phyloP scores from a whole-genome alignment of 2,888 invertebrate genomes.

The Thysanoteuthis rhombus region DNA sequence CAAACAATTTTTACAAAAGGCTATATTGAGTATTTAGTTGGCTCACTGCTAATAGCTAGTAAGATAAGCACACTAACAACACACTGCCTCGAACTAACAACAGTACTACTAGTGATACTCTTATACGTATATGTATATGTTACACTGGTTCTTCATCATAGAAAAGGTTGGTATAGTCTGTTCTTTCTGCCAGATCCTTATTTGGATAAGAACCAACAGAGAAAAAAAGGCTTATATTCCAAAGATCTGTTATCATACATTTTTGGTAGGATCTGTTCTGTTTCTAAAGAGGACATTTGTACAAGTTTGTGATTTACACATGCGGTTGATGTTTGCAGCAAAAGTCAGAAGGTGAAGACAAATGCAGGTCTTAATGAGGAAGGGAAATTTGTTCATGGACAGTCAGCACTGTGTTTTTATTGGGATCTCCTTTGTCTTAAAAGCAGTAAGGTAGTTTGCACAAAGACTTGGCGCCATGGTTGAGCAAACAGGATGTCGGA shows the following conservation, averaged over 20 bases:
- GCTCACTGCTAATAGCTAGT: no score
- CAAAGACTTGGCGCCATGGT: background rate
- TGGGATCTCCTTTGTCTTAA: background rate
- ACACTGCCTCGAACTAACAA: no score
- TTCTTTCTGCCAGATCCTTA: background rate
- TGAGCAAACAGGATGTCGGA: background rate
- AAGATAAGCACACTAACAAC: no score
- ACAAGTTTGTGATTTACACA: background rate
- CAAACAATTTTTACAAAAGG: no score
- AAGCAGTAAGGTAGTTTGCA: background rate
- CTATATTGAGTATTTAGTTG: no score
- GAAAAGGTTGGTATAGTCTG: no score
- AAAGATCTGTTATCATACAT: background rate
- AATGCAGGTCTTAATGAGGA: background rate
- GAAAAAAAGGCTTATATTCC: background rate
- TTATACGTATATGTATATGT: no score
- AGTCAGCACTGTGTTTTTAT: background rate
- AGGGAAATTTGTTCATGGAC: background rate
- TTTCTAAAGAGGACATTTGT: background rate
- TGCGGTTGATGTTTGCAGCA: background rate
- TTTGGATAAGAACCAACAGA: background rate
- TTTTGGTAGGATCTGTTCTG: background rate
- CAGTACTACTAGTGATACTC: no score
- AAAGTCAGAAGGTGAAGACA: constrained; percentile 12
- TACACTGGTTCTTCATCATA: no score